Conservation (phyloP, 2,888 invertebrate species). For the Eilema caniola region DNA sequence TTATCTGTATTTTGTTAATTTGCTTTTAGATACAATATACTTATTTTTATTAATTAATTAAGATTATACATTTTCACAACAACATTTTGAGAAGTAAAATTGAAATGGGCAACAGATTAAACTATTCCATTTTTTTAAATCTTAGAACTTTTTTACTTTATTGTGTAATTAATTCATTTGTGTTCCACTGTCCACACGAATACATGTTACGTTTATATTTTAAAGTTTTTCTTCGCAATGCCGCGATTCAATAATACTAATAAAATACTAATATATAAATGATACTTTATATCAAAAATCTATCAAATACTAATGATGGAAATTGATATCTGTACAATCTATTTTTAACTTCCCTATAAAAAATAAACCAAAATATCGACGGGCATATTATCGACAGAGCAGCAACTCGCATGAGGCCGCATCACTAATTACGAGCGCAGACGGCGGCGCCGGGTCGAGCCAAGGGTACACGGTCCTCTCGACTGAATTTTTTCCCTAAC, state of each 20-base stretch:
- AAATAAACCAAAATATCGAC: constrained; percentile 39
- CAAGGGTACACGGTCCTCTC: constrained; percentile 82
- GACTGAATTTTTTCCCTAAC: constrained; percentile 81
- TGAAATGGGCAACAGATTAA: too few relatives aligned
- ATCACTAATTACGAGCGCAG: constrained; percentile 85
- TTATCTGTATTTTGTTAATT: too few relatives aligned
- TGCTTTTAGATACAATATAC: too few relatives aligned
- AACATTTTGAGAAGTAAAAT: too few relatives aligned
- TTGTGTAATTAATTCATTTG: neutral
- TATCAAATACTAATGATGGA: too few relatives aligned
- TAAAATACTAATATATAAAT: too few relatives aligned
- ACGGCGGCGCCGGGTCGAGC: constrained; percentile 81
- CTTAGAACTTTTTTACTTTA: neutral
- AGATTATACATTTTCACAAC: too few relatives aligned
- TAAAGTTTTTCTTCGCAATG: too few relatives aligned
- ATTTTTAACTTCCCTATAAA: neutral
- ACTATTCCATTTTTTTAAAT: neutral
- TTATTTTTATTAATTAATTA: too few relatives aligned
- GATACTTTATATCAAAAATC: too few relatives aligned
- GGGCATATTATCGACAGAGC: constrained; percentile 62
- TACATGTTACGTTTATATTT: neutral
- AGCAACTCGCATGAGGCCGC: constrained; percentile 69
- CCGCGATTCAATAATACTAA: too few relatives aligned
- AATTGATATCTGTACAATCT: too few relatives aligned
- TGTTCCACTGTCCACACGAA: neutral